phyloP scores from a whole-genome alignment of 2,113 vertebrate genomes.

The Rhea pennata region DNA sequence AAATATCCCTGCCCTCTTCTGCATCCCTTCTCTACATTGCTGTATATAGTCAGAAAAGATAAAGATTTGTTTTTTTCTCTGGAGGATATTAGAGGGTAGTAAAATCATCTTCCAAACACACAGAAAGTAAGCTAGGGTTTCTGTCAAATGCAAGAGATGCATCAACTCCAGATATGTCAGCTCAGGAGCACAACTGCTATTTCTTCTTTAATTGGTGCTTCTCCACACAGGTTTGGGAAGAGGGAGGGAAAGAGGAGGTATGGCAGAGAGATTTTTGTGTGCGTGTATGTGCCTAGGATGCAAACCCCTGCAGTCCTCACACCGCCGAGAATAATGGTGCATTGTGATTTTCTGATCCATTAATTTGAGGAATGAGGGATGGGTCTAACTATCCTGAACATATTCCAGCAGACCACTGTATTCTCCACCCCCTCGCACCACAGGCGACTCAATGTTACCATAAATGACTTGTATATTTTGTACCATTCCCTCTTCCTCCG shows the following conservation, averaged over 20 bases:
- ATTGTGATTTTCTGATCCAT: neutral
- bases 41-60: neutral
- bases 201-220: slow-evolving; percentile 23
- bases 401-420: neutral
- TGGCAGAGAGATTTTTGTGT: accelerated
- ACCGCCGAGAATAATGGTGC: neutral
- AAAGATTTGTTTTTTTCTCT: neutral
- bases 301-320: neutral
- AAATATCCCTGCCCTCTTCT: accelerated
- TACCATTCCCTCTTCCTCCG: neutral
- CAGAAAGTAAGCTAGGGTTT: slow-evolving; percentile 2
- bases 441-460: neutral
- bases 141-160: slow-evolving; percentile 53
- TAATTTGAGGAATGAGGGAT: neutral
- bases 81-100: neutral
- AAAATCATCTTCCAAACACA: neutral
- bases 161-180: neutral
- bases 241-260: neutral
- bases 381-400: neutral
- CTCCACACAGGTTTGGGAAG: neutral
- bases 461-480: neutral
- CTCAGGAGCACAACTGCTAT: neutral
- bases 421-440: neutral
- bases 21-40: neutral
- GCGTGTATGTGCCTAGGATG: neutral